A percentile compares a stretch with the other conserved stretches of the same genome.
Evolutionary conservation across 30 jellyfish, hydroid and myxozoan genomes (phyloP).

Genomic region (Aurelia sp.): DNA sequence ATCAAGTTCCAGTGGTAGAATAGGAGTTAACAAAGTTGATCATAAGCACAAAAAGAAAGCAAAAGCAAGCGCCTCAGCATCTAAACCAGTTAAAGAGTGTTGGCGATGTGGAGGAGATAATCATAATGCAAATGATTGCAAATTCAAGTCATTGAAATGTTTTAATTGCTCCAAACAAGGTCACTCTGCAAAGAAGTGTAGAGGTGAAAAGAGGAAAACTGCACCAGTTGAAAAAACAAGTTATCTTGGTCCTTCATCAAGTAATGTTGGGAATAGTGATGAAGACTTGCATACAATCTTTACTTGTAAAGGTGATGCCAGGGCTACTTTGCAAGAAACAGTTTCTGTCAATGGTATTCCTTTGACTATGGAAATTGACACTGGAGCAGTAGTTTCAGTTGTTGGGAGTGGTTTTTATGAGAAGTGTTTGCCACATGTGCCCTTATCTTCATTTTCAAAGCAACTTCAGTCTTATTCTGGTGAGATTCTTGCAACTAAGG

Average conservation of each 20-base stretch:
- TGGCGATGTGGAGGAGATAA: slow-evolving; percentile 43
- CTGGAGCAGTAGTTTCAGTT: slow-evolving; percentile 56
- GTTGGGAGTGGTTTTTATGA: slow-evolving; percentile 13
- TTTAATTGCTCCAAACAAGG: slow-evolving; percentile 36
- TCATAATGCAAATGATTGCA: slow-evolving; percentile 44
- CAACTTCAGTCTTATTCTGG: slow-evolving; percentile 38
- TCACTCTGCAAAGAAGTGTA: background rate
- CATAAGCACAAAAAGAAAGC: slow-evolving; percentile 39
- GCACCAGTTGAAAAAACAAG: slow-evolving; percentile 44
- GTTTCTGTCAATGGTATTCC: slow-evolving; percentile 43
- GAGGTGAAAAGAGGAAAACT: background rate
- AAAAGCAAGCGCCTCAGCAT: slow-evolving; percentile 34
- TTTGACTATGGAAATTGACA: slow-evolving; percentile 48
- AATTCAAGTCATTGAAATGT: slow-evolving; percentile 1
- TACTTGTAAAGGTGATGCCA: too few relatives aligned
- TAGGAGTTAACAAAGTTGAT: slow-evolving; percentile 38
- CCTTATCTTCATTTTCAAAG: slow-evolving; percentile 36
- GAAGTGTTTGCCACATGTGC: slow-evolving; percentile 29
- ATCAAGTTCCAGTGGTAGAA: slow-evolving; percentile 51
- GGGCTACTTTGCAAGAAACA: background rate
- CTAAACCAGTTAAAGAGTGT: slow-evolving; percentile 42
- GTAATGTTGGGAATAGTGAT: slow-evolving; percentile 3
- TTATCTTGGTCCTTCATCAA: slow-evolving; percentile 30
- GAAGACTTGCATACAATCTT: too few relatives aligned
- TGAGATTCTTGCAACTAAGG: slow-evolving; percentile 51